These are phyloP conservation scores for Choristoneura fumiferana DNA, from an alignment of 1,140 invertebrate species.

Conservation along the genomic window DNA sequence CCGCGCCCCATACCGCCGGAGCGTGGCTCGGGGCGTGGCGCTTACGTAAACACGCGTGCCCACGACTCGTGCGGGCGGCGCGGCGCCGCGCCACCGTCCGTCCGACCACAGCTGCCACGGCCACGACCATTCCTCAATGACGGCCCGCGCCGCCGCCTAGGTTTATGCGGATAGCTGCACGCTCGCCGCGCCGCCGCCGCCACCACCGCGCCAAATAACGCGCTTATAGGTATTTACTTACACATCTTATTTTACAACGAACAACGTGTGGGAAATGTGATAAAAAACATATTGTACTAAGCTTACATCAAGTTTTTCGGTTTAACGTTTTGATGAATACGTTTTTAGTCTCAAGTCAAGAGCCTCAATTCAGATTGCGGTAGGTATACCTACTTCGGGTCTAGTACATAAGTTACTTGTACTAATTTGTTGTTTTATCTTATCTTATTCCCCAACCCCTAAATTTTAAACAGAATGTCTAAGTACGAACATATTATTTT, in stretches of 20 bases:
- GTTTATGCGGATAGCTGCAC: slow-evolving; percentile 60
- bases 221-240: slow-evolving; percentile 68
- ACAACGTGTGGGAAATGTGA: too few relatives aligned
- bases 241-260: background rate
- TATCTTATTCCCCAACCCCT: too few relatives aligned
- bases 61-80: slow-evolving; percentile 47
- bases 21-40: slow-evolving; percentile 76
- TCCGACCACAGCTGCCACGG: slow-evolving; percentile 50
- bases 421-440: too few relatives aligned
- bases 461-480: too few relatives aligned
- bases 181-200: slow-evolving; percentile 62
- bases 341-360: too few relatives aligned
- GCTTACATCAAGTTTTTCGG: too few relatives aligned
- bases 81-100: slow-evolving; percentile 63
- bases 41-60: slow-evolving; percentile 75
- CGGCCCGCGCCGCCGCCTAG: slow-evolving; percentile 60
- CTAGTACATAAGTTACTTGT: too few relatives aligned
- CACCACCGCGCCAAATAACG: slow-evolving; percentile 57
- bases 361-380: too few relatives aligned
- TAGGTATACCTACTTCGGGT: too few relatives aligned
- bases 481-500: too few relatives aligned
- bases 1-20: slow-evolving; percentile 72
- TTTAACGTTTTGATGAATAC: too few relatives aligned
- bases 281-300: too few relatives aligned
- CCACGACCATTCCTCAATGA: slow-evolving; percentile 55